Evolutionary conservation across 2,113 vertebrate genomes (phyloP), one percentile per base, ranked within the genome.

Genomic region (Collichthys lucidus): DNA sequence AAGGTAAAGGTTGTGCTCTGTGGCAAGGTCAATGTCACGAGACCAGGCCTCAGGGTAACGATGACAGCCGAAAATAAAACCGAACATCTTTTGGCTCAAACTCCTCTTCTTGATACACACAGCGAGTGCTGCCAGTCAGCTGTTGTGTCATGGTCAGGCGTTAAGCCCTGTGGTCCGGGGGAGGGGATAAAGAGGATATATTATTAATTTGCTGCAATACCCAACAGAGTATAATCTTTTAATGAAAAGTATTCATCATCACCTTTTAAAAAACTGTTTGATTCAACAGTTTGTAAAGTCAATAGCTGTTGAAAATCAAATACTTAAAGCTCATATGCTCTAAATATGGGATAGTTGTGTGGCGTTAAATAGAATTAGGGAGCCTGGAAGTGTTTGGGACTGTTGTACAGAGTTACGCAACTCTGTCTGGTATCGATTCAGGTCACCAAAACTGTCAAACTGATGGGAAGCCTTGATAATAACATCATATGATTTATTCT

Each of bases 1-100:
- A 35, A 8, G 35, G 35, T 5, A 31, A 31, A 35, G 7, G 35
- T 35, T 35, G 57, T 15, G 53, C 49, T 72, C 47, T 4, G 11
- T 17, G 42, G 24, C 75, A 71, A 86, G 71, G 75, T 83, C 80
- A 84, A 29, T 7, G 12, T 61, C 24, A 55, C 47, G 81, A 74
- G 55, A 55, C 64, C 62, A 71, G 59, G 49, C 40, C 74, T 83
- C 79, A 82, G 75, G 82, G 40, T 62, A 64, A 80, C 2, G 70
- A 88, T 89, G 88, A 91, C 85, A 90, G 78, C 75, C 66, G 22
- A 83, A 91, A 89, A 88, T 92, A 89, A 88, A 89, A 82, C 55
- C 29, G 4, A 31, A 31, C 68, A 50, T 66, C 22, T 81, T 63
- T 86, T 77, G 74, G 79, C 56, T 53, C 31, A 0, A 15, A 10